Conservation (phyloP, 2,888 invertebrate genomes). For the Hydroisotoma schaefferi region DNA sequence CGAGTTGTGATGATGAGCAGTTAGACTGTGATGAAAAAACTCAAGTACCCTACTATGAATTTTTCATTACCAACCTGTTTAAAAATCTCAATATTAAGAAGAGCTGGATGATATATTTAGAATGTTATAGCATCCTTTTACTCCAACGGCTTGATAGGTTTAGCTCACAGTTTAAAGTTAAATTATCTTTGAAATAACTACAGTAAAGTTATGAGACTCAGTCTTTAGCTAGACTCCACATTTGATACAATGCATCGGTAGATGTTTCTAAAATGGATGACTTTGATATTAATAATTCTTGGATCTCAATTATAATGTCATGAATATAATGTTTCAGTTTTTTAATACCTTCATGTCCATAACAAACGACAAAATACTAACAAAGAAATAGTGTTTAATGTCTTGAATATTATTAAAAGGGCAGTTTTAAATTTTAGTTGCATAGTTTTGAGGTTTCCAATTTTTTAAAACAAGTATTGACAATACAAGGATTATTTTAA, state of each 20-base stretch:
- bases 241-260: neutral
- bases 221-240: no score
- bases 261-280: neutral
- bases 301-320: neutral
- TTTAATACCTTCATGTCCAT: no score
- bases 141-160: constrained; percentile 25
- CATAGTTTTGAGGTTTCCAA: no score
- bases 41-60: constrained; percentile 26
- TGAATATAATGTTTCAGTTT: neutral
- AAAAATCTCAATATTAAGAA: constrained; percentile 19
- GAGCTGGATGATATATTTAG: constrained; percentile 27
- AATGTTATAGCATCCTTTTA: constrained; percentile 28
- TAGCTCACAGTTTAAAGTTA: constrained; percentile 29
- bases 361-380: no score
- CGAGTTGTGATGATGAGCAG: neutral
- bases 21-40: neutral
- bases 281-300: neutral
- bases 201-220: no score
- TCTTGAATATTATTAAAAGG: no score
- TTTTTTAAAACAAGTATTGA: no score
- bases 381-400: no score
- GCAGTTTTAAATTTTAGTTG: no score
- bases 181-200: constrained; percentile 6
- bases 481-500: no score
- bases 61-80: constrained; percentile 26